These are phyloP conservation scores for Aphaenogaster ashmeadi DNA, from an alignment of 1,140 invertebrate genomes.

Conservation along the genomic window DNA sequence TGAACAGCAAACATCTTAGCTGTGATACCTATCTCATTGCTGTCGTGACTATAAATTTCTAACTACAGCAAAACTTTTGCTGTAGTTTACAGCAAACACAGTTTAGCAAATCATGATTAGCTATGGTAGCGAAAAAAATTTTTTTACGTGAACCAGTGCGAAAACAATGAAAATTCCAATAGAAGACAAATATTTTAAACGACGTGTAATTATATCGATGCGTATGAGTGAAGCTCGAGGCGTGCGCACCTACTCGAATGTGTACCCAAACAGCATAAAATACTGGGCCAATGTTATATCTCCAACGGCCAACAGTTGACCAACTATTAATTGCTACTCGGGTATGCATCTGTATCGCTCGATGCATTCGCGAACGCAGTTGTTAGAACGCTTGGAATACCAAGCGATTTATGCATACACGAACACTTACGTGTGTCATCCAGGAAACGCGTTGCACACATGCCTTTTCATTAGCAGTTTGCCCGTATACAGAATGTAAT, in stretches of 20 bases:
- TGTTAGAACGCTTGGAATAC: not conserved
- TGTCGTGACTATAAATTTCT: too few species aligned
- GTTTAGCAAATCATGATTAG: too few species aligned
- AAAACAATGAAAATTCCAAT: slow-evolving; percentile 19
- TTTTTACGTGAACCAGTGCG: too few species aligned
- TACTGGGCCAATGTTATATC: too few species aligned
- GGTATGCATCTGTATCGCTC: not conserved
- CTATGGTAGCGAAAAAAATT: too few species aligned
- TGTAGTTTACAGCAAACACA: too few species aligned
- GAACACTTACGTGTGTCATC: not conserved
- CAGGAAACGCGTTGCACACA: not conserved
- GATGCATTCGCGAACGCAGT: not conserved
- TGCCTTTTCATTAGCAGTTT: not conserved
- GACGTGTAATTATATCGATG: not conserved
- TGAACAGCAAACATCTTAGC: too few species aligned
- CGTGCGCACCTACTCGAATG: not conserved
- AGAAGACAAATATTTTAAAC: not conserved
- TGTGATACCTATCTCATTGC: too few species aligned
- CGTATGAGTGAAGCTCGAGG: not conserved
- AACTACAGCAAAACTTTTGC: too few species aligned
- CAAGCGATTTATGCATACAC: not conserved
- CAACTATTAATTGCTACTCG: too few species aligned
- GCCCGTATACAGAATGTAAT: not conserved
- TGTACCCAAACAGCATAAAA: too few species aligned
- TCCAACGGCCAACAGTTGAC: too few species aligned